Evolutionary conservation across 2,113 vertebrate species (phyloP).

Genomic region (Oncorhynchus kisutch): DNA sequence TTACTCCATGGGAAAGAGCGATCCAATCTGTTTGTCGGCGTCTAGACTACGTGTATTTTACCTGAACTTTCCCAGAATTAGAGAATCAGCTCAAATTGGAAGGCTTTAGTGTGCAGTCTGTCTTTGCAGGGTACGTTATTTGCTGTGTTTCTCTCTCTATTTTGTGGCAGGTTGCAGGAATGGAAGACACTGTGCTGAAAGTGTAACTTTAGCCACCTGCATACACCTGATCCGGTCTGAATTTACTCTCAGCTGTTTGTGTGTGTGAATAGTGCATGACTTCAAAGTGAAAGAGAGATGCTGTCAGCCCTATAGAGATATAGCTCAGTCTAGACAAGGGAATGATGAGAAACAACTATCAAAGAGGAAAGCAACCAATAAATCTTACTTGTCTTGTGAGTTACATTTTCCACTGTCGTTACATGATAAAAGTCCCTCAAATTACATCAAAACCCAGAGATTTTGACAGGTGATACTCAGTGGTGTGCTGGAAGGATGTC

Average conservation of each 20-base stretch:
- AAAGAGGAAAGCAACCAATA: no score
- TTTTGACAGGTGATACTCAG: background rate
- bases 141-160: conserved; percentile 4
- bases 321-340: conserved; percentile 25
- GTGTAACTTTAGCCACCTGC: conserved; percentile 40
- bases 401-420: no score
- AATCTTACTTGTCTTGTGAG: no score
- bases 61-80: no score
- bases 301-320: conserved; percentile 27
- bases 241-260: conserved; percentile 40
- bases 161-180: background rate
- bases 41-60: background rate
- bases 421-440: no score
- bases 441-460: no score
- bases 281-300: conserved; percentile 6
- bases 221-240: conserved; percentile 50
- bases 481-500: conserved; percentile 15
- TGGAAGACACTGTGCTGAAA: background rate
- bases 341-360: no score
- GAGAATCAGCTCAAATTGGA: background rate
- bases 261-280: conserved; percentile 55
- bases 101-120: no score
- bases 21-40: background rate
- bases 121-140: background rate
- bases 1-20: background rate